Conservation (phyloP, 2,888 invertebrate genomes). For the Trachelus troglodyta region DNA sequence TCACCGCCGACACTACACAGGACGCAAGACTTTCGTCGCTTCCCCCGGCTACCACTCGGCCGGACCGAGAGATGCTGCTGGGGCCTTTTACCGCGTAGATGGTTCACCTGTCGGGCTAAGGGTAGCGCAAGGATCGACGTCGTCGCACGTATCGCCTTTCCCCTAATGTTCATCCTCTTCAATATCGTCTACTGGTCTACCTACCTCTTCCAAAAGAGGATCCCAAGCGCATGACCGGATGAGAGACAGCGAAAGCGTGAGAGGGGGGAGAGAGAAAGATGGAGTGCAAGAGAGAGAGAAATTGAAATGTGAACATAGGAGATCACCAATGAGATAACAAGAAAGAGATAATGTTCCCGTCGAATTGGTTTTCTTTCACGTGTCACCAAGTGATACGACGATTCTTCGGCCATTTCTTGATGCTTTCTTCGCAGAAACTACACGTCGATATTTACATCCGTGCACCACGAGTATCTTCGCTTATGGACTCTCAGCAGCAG, state of each 20-base stretch:
- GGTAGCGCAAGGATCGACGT: constrained; percentile 83
- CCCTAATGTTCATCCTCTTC: constrained; percentile 90
- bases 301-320: constrained; percentile 1
- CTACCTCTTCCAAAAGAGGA: constrained; percentile 79
- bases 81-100: constrained; percentile 47
- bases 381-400: neutral
- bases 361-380: neutral
- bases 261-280: constrained; percentile 4
- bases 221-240: constrained; percentile 17
- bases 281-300: constrained; percentile 3
- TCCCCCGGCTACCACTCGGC: constrained; percentile 40
- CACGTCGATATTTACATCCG: neutral
- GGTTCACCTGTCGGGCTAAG: constrained; percentile 54
- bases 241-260: constrained; percentile 24
- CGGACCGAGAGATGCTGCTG: constrained; percentile 46
- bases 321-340: constrained; percentile 32
- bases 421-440: neutral
- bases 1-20: constrained; percentile 32
- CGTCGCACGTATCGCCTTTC: constrained; percentile 91
- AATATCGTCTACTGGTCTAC: constrained; percentile 92
- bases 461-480: neutral
- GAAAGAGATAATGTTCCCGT: neutral
- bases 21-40: constrained; percentile 41
- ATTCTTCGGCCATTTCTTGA: neutral
- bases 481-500: neutral